Evolutionary conservation across 2,888 invertebrate species (phyloP).

Genomic region (Eutolmus rufibarbis): DNA sequence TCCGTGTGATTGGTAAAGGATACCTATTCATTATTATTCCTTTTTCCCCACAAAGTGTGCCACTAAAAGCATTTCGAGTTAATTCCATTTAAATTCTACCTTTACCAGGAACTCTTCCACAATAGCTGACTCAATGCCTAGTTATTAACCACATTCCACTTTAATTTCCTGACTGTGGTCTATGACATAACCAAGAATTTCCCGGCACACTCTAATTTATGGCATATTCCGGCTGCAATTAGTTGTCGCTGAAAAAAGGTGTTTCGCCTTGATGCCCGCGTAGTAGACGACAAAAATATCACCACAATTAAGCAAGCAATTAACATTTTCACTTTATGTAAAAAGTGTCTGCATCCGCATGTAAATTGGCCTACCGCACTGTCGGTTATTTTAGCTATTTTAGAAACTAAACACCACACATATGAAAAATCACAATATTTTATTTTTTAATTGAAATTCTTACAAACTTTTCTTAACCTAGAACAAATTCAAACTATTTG

Average conservation of each 20-base stretch:
- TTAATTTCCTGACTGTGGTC: background rate
- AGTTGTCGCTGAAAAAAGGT: background rate
- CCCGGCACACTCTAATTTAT: background rate
- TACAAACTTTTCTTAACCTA: background rate
- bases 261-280: background rate
- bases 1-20: too few relatives aligned
- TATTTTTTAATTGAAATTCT: background rate
- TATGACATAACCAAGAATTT: background rate
- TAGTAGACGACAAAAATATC: background rate
- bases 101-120: background rate
- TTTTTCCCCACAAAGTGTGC: background rate
- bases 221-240: background rate
- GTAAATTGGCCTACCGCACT: background rate
- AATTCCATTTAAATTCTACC: background rate
- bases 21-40: too few relatives aligned
- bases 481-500: constrained; percentile 51
- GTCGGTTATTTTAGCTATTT: background rate
- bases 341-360: background rate
- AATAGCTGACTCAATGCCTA: background rate
- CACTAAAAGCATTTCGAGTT: background rate
- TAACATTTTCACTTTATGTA: background rate
- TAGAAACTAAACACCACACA: background rate
- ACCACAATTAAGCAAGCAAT: background rate
- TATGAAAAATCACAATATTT: background rate
- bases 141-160: background rate